Evolutionary conservation across 2,797 vertebrate genomes (phyloP).

Genomic region (Taeniopygia guttata): DNA sequence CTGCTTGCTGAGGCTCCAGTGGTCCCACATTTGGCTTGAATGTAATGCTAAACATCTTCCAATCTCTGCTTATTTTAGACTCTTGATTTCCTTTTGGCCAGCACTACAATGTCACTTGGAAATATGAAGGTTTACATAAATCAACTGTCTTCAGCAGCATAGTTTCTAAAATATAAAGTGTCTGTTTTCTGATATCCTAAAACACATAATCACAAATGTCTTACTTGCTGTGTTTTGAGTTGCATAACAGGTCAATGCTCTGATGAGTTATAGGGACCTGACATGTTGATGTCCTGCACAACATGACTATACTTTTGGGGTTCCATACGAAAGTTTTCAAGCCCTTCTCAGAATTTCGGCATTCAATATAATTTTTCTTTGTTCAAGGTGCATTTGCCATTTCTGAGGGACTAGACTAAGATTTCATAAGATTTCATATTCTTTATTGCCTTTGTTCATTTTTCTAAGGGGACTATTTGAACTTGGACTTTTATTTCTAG

Average conservation of each 20-base stretch:
- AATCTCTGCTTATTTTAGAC: neutral
- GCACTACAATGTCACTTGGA: neutral
- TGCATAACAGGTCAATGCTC: neutral
- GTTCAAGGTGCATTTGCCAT: neutral
- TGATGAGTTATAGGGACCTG: neutral
- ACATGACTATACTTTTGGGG: neutral
- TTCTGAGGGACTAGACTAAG: neutral
- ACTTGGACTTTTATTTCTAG: neutral
- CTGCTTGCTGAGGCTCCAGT: neutral
- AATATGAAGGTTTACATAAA: neutral
- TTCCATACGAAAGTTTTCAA: neutral
- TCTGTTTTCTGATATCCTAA: neutral
- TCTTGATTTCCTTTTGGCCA: neutral
- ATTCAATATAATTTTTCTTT: neutral
- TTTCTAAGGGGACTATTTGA: neutral
- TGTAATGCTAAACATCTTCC: neutral
- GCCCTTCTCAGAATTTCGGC: neutral
- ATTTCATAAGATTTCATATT: neutral
- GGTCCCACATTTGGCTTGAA: neutral
- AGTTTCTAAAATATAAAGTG: neutral
- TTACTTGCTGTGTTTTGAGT: neutral
- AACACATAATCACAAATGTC: neutral
- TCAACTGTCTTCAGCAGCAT: neutral
- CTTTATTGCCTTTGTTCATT: neutral
- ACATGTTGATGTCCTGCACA: neutral